Evolutionary conservation across 2,113 vertebrate species (phyloP).

Genomic region (Psammodynastes pulverulentus): DNA sequence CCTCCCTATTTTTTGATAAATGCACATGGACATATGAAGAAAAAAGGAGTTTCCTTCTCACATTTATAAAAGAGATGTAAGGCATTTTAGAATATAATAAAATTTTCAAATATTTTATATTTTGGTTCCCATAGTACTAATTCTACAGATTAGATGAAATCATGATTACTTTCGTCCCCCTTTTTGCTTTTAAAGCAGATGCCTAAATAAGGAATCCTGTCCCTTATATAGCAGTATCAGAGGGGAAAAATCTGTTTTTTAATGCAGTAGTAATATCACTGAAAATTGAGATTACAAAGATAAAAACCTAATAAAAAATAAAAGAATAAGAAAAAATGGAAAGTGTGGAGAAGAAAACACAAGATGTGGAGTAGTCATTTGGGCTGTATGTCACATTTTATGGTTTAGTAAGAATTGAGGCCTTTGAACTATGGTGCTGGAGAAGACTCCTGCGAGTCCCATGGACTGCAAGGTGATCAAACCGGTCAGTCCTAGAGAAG

Average conservation of each 20-base stretch:
- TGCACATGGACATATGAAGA: not conserved
- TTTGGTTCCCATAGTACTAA: not conserved
- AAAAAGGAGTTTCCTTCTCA: not conserved
- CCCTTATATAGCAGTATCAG: not conserved
- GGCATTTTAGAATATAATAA: not conserved
- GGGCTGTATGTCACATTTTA: not conserved
- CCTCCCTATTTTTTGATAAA: not conserved
- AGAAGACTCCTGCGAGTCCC: too few species aligned
- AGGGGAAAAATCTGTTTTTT: not conserved
- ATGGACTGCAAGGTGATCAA: too few species aligned
- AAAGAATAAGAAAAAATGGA: not conserved
- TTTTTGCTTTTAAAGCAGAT: not conserved
- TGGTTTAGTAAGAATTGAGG: not conserved
- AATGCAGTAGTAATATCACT: not conserved
- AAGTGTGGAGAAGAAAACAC: not conserved
- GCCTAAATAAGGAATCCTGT: not conserved
- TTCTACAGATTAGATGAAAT: not conserved
- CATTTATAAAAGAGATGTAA: not conserved
- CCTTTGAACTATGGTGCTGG: too few species aligned
- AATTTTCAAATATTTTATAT: not conserved
- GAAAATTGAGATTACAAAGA: not conserved
- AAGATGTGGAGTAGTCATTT: not conserved
- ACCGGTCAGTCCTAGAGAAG: too few species aligned
- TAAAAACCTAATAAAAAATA: not conserved
- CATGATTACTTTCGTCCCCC: not conserved